A percentile compares a stretch with the other conserved stretches of the same genome.
Evolutionary conservation across 2,888 invertebrate genomes (phyloP).

Genomic region (Germaria angustata): DNA sequence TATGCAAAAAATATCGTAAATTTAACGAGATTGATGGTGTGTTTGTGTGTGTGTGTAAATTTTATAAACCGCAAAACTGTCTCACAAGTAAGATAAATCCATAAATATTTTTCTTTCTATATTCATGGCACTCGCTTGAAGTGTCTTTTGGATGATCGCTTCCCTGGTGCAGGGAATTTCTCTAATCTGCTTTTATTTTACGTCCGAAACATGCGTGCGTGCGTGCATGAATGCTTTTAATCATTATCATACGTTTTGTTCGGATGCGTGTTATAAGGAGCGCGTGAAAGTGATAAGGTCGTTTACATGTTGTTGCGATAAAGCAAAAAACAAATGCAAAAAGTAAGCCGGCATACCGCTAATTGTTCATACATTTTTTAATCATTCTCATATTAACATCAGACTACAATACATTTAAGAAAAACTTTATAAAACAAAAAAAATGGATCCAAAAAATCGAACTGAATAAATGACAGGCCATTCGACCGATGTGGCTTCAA

Average conservation of each 20-base stretch:
- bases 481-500: not conserved
- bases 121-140: conserved; percentile 4
- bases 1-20: conserved; percentile 12
- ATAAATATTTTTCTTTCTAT: not conserved
- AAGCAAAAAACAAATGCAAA: too few relatives aligned
- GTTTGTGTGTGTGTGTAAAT: too few relatives aligned
- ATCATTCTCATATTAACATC: not conserved
- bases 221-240: conserved; percentile 58
- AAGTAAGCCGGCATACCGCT: too few relatives aligned
- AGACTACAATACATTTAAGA: too few relatives aligned
- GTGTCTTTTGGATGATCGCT: not conserved
- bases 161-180: conserved; percentile 1
- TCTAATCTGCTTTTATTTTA: conserved; percentile 56
- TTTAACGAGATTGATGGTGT: not conserved
- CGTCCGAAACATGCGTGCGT: conserved; percentile 42
- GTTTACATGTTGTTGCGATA: not conserved
- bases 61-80: not conserved
- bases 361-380: not conserved
- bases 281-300: conserved; percentile 4
- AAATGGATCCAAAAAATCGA: too few relatives aligned
- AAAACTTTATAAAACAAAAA: too few relatives aligned
- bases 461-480: too few relatives aligned
- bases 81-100: not conserved
- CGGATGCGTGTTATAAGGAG: not conserved
- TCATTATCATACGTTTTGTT: conserved; percentile 45